A percentile compares a stretch with the other conserved stretches of the same genome.
These are phyloP conservation scores for Apistogramma diplotaenia DNA, from an alignment of 2,113 vertebrate species.

Conservation along the genomic window DNA sequence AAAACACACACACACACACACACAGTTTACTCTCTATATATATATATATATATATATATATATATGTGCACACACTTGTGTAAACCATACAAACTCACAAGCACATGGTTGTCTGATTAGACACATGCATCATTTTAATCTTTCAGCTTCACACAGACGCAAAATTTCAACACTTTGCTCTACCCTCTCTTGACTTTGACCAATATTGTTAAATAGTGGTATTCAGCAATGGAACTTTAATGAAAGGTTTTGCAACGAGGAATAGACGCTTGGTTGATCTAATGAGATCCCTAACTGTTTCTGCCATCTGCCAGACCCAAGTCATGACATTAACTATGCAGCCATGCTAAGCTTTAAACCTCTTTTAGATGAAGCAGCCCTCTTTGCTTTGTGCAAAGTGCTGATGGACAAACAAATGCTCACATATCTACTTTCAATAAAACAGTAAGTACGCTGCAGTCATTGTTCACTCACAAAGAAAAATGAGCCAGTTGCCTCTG, in stretches of 20 bases:
- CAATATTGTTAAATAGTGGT: conserved; percentile 67
- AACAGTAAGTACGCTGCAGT: background rate
- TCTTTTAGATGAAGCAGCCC: conserved; percentile 58
- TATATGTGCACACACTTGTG: no score
- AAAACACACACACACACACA: background rate
- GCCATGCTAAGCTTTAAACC: conserved; percentile 68
- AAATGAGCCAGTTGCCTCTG: background rate
- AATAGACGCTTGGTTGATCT: conserved; percentile 78
- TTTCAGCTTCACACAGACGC: conserved; percentile 47
- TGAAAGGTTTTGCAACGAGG: conserved; percentile 79
- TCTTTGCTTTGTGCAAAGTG: conserved; percentile 55
- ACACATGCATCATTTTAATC: conserved; percentile 35
- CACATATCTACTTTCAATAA: conserved; percentile 8
- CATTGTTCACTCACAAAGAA: background rate
- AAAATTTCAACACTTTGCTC: conserved; percentile 59
- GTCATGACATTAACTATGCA: conserved; percentile 80
- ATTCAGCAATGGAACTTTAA: conserved; percentile 77
- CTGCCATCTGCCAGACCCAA: conserved; percentile 81
- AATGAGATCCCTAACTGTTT: conserved; percentile 84
- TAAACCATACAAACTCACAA: background rate
- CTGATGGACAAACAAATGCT: conserved; percentile 34
- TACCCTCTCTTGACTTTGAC: conserved; percentile 75
- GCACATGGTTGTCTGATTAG: conserved; percentile 29
- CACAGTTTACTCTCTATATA: no score
- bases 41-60: no score